phyloP scores from a whole-genome alignment of 2,797 vertebrate genomes.

The Chromobotia macracanthus region DNA sequence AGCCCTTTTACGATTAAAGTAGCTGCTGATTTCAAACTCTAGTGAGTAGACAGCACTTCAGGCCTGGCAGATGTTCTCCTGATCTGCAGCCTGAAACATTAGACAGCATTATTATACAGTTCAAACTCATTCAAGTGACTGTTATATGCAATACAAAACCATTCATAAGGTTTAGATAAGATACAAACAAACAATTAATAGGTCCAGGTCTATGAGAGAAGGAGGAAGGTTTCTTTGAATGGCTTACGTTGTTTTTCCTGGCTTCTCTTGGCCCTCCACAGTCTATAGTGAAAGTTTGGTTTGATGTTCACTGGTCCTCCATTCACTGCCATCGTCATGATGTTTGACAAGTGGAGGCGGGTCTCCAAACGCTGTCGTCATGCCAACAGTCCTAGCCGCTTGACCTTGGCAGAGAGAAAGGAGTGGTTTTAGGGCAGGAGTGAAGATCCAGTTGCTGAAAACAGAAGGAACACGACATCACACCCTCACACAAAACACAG shows the following conservation, averaged over 20 bases:
- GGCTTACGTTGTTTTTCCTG: conserved; percentile 2
- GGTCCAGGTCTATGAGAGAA: neutral
- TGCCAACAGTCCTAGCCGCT: conserved; percentile 91
- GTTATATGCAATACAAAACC: no score
- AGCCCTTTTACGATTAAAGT: conserved; percentile 16
- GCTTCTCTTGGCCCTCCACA: conserved; percentile 29
- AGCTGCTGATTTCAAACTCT: neutral
- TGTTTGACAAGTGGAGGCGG: conserved; percentile 33
- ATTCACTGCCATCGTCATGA: conserved; percentile 3
- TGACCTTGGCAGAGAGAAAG: conserved; percentile 97
- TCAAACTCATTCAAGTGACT: no score
- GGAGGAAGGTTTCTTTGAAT: conserved; percentile 20
- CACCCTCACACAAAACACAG: neutral
- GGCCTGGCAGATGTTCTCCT: no score
- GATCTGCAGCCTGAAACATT: no score
- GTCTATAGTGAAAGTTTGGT: conserved; percentile 31
- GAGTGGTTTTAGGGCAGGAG: conserved; percentile 96
- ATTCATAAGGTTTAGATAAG: neutral
- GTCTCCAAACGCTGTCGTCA: conserved; percentile 69
- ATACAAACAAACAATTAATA: conserved; percentile 26
- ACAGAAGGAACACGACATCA: neutral
- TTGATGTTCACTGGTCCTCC: conserved; percentile 49
- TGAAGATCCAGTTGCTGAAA: conserved; percentile 94
- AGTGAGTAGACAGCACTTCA: conserved; percentile 6
- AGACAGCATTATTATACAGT: no score